Base-by-base conservation (phyloP, 2,888 invertebrate species). In the Aethes cnicana region DNA sequence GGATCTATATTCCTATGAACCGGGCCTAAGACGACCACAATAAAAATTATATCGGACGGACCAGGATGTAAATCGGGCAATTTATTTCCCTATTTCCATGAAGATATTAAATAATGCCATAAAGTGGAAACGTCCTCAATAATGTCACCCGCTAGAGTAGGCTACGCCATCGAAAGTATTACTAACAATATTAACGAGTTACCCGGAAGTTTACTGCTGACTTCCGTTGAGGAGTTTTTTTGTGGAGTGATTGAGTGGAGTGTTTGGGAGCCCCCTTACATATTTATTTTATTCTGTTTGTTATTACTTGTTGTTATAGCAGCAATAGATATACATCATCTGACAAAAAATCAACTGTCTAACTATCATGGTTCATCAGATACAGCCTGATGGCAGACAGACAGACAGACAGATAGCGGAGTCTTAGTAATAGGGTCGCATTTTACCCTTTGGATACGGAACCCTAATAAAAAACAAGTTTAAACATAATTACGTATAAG, bases 401-500 rank as follows among this genome's bases (percentile, higher is more conserved):
- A n/a, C n/a, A n/a, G n/a, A n/a, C n/a, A n/a, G n/a, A n/a, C n/a
- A n/a, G n/a, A n/a, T n/a, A n/a, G n/a, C n/a, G n/a, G n/a, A n/a
- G n/a, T n/a, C n/a, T n/a, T n/a, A n/a, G n/a, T n/a, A n/a, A n/a
- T n/a, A n/a, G n/a, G n/a, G n/a, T n/a, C n/a, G n/a, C n/a, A n/a
- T n/a, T n/a, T n/a, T n/a, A n/a, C n/a, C n/a, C n/a, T n/a, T n/a
- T n/a, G n/a, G n/a, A n/a, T n/a, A n/a, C n/a, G n/a, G n/a, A n/a
- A n/a, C n/a, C n/a, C n/a, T n/a, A n/a, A n/a, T n/a, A n/a, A n/a
- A 28, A 25, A 16, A 25, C 25, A 32, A 44, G 23, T 37, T 21
- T 9, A 44, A 25, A 18, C 25, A 50, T 50, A 50, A 30, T 33
- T 32, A 39, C 44, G 44, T n/a, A n/a, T n/a, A n/a, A n/a, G n/a